A percentile compares a stretch with the other conserved stretches of the same genome.
These are phyloP conservation scores for Corythaeola cristata DNA, from an alignment of 2,113 vertebrate species.

Conservation along the genomic window DNA sequence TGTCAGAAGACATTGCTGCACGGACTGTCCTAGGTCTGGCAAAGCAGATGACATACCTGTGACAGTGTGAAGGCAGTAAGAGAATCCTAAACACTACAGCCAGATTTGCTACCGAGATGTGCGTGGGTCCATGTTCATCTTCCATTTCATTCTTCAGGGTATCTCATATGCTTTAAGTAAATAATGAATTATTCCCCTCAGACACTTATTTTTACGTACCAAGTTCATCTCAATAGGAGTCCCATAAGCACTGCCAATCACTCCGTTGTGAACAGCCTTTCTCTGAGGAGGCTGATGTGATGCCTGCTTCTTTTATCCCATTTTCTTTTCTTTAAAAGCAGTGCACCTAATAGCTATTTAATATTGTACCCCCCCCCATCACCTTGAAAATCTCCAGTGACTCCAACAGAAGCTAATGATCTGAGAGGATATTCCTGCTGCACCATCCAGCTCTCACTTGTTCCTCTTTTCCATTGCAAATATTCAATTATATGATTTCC, in stretches of 20 bases:
- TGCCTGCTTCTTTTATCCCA: neutral
- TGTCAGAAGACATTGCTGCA: fast-evolving
- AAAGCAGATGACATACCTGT: neutral
- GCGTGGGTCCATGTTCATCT: neutral
- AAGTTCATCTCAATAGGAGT: neutral
- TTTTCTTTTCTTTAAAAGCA: neutral
- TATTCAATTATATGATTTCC: neutral
- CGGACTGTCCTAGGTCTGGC: neutral
- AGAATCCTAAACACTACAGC: neutral
- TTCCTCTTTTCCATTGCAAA: neutral
- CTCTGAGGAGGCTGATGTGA: neutral
- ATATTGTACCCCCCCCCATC: neutral
- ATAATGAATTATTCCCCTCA: neutral
- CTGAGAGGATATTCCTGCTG: neutral
- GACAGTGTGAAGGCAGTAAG: neutral
- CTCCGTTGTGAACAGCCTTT: neutral
- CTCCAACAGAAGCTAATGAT: neutral
- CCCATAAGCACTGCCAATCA: neutral
- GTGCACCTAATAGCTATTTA: neutral
- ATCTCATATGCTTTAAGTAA: neutral
- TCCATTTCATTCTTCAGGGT: neutral
- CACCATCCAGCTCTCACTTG: neutral
- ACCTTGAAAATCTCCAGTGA: neutral
- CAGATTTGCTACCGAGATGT: neutral
- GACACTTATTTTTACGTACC: neutral